Conservation (phyloP, 1,140 invertebrate genomes). For the Solenopsis fugax region DNA sequence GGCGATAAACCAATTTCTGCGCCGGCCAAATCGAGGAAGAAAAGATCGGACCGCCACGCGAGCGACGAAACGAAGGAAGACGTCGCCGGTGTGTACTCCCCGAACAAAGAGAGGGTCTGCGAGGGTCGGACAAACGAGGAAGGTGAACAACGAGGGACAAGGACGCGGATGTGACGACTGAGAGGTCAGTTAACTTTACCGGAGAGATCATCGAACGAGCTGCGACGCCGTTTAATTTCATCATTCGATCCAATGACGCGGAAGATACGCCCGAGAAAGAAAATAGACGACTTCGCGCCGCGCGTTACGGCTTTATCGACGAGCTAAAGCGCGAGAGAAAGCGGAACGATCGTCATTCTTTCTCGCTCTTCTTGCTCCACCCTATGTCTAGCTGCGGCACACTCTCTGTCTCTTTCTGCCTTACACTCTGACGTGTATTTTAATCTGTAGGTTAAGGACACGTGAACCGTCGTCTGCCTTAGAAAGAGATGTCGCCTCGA, state of each 20-base stretch:
- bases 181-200: conserved; percentile 66
- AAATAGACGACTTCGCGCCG: conserved; percentile 58
- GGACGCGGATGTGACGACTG: neutral
- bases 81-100: conserved; percentile 18
- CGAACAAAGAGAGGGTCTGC: conserved; percentile 59
- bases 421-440: conserved; percentile 47
- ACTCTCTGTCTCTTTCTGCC: conserved; percentile 28
- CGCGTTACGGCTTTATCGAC: conserved; percentile 61
- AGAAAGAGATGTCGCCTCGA: neutral
- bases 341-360: neutral
- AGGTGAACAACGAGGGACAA: conserved; percentile 8
- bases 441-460: conserved; percentile 72
- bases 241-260: conserved; percentile 70
- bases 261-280: conserved; percentile 53
- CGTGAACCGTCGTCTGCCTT: conserved; percentile 50
- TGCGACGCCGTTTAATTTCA: conserved; percentile 71
- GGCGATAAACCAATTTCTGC: conserved; percentile 79
- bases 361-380: neutral
- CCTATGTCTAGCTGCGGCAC: neutral
- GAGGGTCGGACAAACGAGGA: neutral
- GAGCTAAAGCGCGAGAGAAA: conserved; percentile 42
- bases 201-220: conserved; percentile 68
- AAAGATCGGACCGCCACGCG: conserved; percentile 73
- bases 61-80: conserved; percentile 65
- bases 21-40: conserved; percentile 73